Base-by-base conservation (phyloP, 2,888 invertebrate genomes). In the Cephus spinipes region DNA sequence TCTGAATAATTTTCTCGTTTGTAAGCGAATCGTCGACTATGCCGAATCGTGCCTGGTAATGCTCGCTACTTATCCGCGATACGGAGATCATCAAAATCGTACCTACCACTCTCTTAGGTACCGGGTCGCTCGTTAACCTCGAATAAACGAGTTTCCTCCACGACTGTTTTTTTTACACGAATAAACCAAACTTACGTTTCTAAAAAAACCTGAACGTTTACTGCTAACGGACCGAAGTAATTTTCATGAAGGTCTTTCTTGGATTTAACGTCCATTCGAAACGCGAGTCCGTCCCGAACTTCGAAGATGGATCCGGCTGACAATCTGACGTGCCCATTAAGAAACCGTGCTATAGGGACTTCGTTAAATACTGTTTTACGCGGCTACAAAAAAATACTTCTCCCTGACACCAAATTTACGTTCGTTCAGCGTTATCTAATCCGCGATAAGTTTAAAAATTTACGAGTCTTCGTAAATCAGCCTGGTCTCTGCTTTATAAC, bases 1-100 rank as follows among this genome's bases (percentile, higher is more conserved):
- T 90, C 90, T 90, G 87, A 90, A 90, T 90, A 90, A 90, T 90
- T 89, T 80, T 79, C 83, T 83, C 89, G 87, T 90, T 90, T 88
- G 85, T 86, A 90, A 83, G 89, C 90, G 85, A 86, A 88, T 87
- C 87, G 71, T 71, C 71, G 32, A 33, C 71, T 71, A 33, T 31
- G 71, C 32, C 71, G 71, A 71, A 71, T 55, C 82, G 79, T 78
- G 81, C 82, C 79, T 84, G 82, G 81, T 89, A 88, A 90, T 90
- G 88, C 83, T 82, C 85, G 88, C 89, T 88, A 89, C 88, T 90
- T 89, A 87, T 84, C 81, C 82, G 79, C 78, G 77, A 75, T 77
- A 81, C 81, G 77, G 74, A 80, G 82, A 85, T 85, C 85, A 77
- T 80, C 80, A 75, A 74, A 55, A 55, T 55, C 55, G 55, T 55